Base-by-base conservation (phyloP, 2,888 invertebrate species). In the Troilus luridus region DNA sequence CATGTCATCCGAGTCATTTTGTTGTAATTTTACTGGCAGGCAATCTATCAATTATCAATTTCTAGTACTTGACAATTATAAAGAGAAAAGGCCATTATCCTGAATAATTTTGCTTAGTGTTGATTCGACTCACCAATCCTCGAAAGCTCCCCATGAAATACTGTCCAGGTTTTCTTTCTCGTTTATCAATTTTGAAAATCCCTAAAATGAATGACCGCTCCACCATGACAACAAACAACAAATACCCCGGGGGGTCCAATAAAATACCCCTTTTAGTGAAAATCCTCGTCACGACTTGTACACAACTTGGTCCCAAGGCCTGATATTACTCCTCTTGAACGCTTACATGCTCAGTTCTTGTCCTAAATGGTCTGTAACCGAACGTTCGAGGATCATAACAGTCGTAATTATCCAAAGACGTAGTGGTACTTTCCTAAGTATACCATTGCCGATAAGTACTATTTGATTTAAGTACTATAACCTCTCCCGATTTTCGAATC, bases 181-280 rank as follows among this genome's bases (percentile, higher is more conserved):
- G 41, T 77, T 77, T 41, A 77, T 41, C 24, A 24, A 41, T 77
- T 41, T 27, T 2, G 11, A 77, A 41, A 77, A 77, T 41, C 27
- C 72, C 41, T 77, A 7, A 77, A 41, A 27, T 77, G 41, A 77
- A 41, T 41, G 7, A 77, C 41, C 7, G 72, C 27, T 41, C 72
- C 41, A 27, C 27, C 72, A 77, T 77, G 27, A 41, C 0, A 12
- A 67, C 67, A 67, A 41, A 77, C 27, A 77, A 17, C 27, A 77
- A 17, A 27, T 17, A 27, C 72, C 72, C 6, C 27, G 72, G 72
- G 27, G 17, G 27, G 72, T 41, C 72, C 41, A 41, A 77, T 77
- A 77, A 77, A 77, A 77, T 77, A 77, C 72, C 72, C 21, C 72
- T 77, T 77, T 77, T 77, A 77, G 72, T 77, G 72, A 41, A 41